These are phyloP conservation scores for Graptemys geographica DNA, from an alignment of 2,797 vertebrate species.

Conservation along the genomic window DNA sequence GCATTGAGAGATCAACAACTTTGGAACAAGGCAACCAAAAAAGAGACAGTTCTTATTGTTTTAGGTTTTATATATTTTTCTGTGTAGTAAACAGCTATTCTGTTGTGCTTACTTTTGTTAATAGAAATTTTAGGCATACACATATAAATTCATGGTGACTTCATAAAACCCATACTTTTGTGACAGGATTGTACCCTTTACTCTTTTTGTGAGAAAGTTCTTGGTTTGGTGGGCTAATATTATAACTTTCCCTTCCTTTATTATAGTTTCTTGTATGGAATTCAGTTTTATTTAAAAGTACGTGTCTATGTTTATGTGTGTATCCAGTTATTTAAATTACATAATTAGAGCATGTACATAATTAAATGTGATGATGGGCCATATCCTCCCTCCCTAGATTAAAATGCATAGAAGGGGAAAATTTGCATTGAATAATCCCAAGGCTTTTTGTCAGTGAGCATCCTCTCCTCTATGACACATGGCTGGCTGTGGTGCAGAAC, in stretches of 20 bases:
- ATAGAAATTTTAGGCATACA: constrained; percentile 48
- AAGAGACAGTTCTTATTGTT: constrained; percentile 39
- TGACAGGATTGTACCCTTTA: background rate
- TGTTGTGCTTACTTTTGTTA: constrained; percentile 55
- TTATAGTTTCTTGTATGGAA: background rate
- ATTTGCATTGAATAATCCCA: background rate
- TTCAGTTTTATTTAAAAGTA: background rate
- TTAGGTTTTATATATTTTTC: constrained; percentile 37
- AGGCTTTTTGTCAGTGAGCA: background rate
- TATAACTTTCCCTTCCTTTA: background rate
- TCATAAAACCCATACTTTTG: background rate
- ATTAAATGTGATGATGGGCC: background rate
- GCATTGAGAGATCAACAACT: constrained; percentile 73
- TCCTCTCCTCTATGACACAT: background rate
- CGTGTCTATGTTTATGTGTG: background rate
- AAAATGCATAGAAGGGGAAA: background rate
- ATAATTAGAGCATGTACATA: constrained; percentile 19
- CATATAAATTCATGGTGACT: background rate
- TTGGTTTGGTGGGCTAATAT: background rate
- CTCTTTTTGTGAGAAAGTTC: background rate
- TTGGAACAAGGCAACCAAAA: constrained; percentile 66
- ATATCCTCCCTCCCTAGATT: background rate
- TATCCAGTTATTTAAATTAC: constrained; percentile 26
- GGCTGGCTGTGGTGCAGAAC: background rate
- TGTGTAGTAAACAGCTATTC: constrained; percentile 49